Evolutionary conservation across 2,888 invertebrate species (phyloP).

Genomic region (Ennomos erosarius): DNA sequence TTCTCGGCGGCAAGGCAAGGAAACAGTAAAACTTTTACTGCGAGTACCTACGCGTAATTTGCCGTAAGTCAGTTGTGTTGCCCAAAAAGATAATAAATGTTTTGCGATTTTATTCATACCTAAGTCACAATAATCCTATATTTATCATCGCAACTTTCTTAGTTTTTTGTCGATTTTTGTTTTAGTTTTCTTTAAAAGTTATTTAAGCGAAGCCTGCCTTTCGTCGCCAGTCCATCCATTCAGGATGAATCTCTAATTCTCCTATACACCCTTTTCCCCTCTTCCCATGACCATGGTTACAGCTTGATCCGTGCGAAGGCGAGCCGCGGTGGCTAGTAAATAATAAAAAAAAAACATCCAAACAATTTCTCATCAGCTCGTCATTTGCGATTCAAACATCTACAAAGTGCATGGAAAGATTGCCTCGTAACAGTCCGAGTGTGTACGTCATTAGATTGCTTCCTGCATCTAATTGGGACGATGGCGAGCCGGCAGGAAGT

Average conservation of each 20-base stretch:
- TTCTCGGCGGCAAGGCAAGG: conserved; percentile 10
- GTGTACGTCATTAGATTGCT: conserved; percentile 70
- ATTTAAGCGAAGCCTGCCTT: no score
- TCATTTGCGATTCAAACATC: background rate
- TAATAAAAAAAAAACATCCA: no score
- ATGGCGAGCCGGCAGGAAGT: conserved; percentile 75
- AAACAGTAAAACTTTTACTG: conserved; percentile 15
- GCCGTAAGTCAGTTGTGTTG: background rate
- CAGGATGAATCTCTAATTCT: no score
- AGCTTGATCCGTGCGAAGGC: no score
- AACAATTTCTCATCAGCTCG: background rate
- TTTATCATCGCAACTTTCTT: no score
- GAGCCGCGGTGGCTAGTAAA: no score
- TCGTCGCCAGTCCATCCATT: no score
- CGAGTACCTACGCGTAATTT: conserved; percentile 4
- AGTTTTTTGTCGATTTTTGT: no score
- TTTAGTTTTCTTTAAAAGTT: no score
- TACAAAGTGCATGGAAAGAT: conserved; percentile 51
- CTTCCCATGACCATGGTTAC: no score
- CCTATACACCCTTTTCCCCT: no score
- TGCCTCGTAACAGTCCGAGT: conserved; percentile 47
- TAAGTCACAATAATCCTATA: no score
- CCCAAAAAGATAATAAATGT: background rate
- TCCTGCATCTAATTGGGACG: conserved; percentile 80
- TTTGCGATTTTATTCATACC: background rate